Evolutionary conservation across 2,797 vertebrate species (phyloP), one percentile per base, ranked within the genome.

Genomic region (Notolabrus celidotus): DNA sequence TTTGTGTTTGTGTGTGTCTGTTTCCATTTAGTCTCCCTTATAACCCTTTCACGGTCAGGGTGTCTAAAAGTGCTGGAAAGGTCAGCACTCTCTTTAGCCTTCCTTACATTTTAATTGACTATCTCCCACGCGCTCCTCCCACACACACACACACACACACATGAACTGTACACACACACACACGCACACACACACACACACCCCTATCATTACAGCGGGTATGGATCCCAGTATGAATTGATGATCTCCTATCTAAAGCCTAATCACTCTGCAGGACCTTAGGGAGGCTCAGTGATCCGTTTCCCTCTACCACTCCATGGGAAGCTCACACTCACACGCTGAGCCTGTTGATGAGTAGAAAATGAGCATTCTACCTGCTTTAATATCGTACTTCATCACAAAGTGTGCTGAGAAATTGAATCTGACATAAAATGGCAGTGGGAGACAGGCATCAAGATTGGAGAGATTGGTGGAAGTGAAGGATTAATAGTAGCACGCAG

Each of bases 61-160:
- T 78, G 77, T 90, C 86, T 89, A 91, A 90, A 93, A 92, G 85
- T 82, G 85, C 89, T 92, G 88, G 86, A 94, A 93, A 94, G 93
- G 93, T 94, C 93, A 94, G 83, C 87, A 86, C 89, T 92, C 90
- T 94, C 89, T 93, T 93, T 93, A 92, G 89, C 88, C 87, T 74
- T 88, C 67, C 90, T 92, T 87, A 90, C 88, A 86, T 93, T 94
- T 94, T 94, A 94, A 95, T 94, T 94, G 93, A 94, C 93, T 90
- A 77, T 90, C 88, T 88, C 85, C 85, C 79, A 64, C 65, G 17
- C 67, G 39, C 70, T 34, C 56, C 67, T 55, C 63, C 54, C 68
- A 56, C 67, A 41, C 65, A 49, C 33, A 29, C 55, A 22, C 39
- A 45, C 27, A 66, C 73, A 67, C 69, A 53, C 67, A 63, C 77